Evolutionary conservation across 2,113 vertebrate genomes (phyloP), one percentile per base, ranked within the genome.

Genomic region (Channa maculata): DNA sequence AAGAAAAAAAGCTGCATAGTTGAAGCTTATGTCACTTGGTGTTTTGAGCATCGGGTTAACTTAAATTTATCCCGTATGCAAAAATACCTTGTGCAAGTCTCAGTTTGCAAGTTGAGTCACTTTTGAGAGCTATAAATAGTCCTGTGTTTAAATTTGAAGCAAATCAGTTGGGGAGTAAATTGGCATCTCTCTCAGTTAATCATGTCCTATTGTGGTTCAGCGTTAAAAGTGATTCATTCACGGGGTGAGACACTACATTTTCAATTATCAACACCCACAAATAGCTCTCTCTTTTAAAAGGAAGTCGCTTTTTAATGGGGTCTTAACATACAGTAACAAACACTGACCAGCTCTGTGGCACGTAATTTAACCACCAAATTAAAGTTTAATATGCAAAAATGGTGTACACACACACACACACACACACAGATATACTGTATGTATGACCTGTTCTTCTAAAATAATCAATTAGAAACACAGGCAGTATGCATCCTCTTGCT

Each of bases 211-310:
- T 76, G 72, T 76, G 58, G 58, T 65, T 39, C 64, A 74, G 33
- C 64, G 49, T 59, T 64, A 39, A 59, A 7, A 67, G 5, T 37
- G 46, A 75, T 12, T 61, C 45, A 62, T 48, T 53, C 36, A 36
- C 15, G 38, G 59, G n/a, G 48, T 67, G 43, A 53, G 24, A 67
- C 39, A 33, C 34, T 36, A 59, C 8, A 48, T 71, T 79, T 72
- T 65, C 54, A 80, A 69, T 86, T 60, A 79, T 48, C 39, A 59
- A 60, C 52, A 67, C 7, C 48, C 9, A 66, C 48, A 68, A 70
- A 65, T 66, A 62, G 45, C 65, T 57, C n/a, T 41, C 44, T 44
- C 14, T 59, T 65, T 75, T 71, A 79, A 82, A 79, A 71, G 63
- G 41, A 67, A 59, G 53, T 39, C 52, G 58, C 36, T 39, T n/a